Conservation (phyloP, 2,888 invertebrate genomes). For the Xylota segnis region DNA sequence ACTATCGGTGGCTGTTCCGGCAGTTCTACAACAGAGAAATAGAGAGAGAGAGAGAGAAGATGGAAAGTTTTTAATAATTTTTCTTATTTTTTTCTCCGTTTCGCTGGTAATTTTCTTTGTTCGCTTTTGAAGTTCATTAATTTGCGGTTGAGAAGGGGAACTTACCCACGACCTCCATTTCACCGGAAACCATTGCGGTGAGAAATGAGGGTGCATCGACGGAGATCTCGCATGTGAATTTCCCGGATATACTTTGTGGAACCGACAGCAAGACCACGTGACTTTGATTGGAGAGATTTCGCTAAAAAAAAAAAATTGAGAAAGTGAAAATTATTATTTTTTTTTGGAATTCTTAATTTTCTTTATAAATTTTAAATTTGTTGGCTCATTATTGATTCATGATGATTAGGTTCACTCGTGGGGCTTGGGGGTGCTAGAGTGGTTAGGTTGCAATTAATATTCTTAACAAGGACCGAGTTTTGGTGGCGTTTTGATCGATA, state of each 20-base stretch:
- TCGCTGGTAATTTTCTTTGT: constrained; percentile 61
- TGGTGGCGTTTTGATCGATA: background rate
- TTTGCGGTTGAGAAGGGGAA: constrained; percentile 78
- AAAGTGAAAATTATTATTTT: constrained; percentile 69
- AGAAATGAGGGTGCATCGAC: constrained; percentile 84
- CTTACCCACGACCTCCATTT: constrained; percentile 85
- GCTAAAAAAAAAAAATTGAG: constrained; percentile 79
- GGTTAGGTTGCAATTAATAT: constrained; percentile 56
- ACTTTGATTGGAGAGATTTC: constrained; percentile 84
- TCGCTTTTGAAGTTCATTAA: constrained; percentile 80
- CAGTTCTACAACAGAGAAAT: constrained; percentile 83
- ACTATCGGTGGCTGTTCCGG: constrained; percentile 86
- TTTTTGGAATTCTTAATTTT: background rate
- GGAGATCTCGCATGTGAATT: constrained; percentile 85
- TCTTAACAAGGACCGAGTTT: constrained; percentile 19
- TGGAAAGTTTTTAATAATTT: constrained; percentile 67
- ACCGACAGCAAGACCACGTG: constrained; percentile 84
- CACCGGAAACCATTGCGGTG: constrained; percentile 84
- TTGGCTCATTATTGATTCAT: constrained; percentile 64
- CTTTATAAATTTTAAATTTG: constrained; percentile 41
- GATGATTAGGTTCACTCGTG: constrained; percentile 23
- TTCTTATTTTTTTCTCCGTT: constrained; percentile 10
- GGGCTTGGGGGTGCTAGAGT: background rate
- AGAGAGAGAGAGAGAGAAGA: constrained; percentile 58
- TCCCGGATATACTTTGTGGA: constrained; percentile 84